Base-by-base conservation (phyloP, 2,888 invertebrate genomes). In the Notodonta dromedarius region DNA sequence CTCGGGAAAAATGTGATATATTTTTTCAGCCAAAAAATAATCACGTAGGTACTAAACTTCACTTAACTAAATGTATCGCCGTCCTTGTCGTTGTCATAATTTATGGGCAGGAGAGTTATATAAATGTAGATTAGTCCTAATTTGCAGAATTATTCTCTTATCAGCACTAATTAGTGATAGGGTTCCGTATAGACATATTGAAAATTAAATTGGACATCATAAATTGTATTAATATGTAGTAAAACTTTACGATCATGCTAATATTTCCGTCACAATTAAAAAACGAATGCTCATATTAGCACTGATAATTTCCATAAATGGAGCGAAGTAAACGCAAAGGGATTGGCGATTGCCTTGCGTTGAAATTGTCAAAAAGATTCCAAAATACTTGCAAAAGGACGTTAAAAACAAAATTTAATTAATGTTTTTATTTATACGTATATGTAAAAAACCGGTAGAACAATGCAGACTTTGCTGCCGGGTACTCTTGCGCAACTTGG, bases 261-360 rank as follows among this genome's bases (percentile, higher is more conserved):
- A 16, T 16, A 16, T 5, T 32, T 52, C 52, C 32, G 12, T 35
- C 5, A 32, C 6, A 42, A 5, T 44, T 46, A 14, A 53, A 35
- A 53, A 35, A 53, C 53, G 12, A 24, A 35, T 53, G 24, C 7
- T 8, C 24, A 52, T 32, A 35, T 13, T 7, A 52, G 50, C 35
- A 52, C 14, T 55, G 13, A 12, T 32, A 14, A 55, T 12, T 24
- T 56, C 56, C 5, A 44, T 56, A 56, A 42, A 44, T 56, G 56
- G 56, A 44, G 11, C 13, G 16, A 12, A 56, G 44, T 56, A 56
- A 54, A 24, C 56, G 56, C 24, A 42, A 56, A 56, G 44, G 24
- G 56, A 56, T 56, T 56, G 56, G 44, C 24, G 56, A 56, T 56
- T 44, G 24, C 56, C 56, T 56, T 56, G 56, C 44, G 2, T 12